Evolutionary conservation across 1,140 invertebrate species (phyloP).

Genomic region (Rhagoletis pomonella): DNA sequence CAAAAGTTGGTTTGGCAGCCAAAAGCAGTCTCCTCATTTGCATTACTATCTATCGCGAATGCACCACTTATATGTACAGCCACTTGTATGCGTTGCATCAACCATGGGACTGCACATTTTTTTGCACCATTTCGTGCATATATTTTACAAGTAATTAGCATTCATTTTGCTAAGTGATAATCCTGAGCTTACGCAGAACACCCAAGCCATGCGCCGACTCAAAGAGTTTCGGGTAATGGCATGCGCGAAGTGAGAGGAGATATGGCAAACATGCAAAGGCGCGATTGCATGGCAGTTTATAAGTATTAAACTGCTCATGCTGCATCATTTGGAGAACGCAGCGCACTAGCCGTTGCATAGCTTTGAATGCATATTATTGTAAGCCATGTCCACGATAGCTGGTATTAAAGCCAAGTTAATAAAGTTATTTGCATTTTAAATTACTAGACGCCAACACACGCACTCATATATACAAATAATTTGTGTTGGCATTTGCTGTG

Average conservation of each 20-base stretch:
- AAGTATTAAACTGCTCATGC: background rate
- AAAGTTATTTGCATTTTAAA: slow-evolving; percentile 70
- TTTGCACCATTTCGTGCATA: slow-evolving; percentile 58
- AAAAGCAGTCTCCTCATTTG: background rate
- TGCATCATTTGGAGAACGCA: background rate
- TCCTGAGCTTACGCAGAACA: slow-evolving; percentile 59
- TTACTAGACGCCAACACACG: background rate
- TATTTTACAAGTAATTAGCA: slow-evolving; percentile 73
- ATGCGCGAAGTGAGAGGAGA: background rate
- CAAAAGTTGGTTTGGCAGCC: background rate
- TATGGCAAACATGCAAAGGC: background rate
- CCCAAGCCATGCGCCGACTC: background rate
- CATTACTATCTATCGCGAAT: background rate
- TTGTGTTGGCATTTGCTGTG: background rate
- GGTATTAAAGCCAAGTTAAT: slow-evolving; percentile 60
- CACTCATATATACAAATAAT: background rate
- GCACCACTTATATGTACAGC: no score
- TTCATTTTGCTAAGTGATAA: slow-evolving; percentile 73
- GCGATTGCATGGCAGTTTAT: background rate
- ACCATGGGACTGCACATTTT: background rate
- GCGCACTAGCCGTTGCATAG: background rate
- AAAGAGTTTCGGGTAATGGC: background rate
- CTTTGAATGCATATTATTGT: background rate
- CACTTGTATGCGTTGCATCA: background rate
- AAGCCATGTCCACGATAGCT: background rate